phyloP scores from a whole-genome alignment of 2,797 vertebrate species.

The Emys orbicularis region DNA sequence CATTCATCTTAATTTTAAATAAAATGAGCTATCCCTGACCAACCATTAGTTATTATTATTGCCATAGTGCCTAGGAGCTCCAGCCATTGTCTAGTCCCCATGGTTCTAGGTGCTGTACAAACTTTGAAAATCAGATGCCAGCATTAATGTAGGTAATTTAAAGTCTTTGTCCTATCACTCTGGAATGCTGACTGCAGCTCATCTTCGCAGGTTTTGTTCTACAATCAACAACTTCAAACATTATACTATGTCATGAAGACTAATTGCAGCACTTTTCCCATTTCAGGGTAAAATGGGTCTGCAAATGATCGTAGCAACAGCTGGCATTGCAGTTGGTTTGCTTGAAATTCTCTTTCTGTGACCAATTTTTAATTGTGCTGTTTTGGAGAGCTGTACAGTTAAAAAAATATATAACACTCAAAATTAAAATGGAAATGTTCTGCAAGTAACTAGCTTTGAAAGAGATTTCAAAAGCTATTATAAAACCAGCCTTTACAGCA shows the following conservation, averaged over 20 bases:
- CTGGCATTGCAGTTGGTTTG: constrained; percentile 53
- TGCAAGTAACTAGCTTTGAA: neutral
- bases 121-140: constrained; percentile 6
- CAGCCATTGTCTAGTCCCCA: neutral
- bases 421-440: neutral
- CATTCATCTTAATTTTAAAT: neutral
- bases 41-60: neutral
- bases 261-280: constrained; percentile 43
- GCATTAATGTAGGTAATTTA: neutral
- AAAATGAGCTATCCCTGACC: neutral
- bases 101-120: neutral
- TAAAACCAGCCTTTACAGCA: constrained; percentile 1
- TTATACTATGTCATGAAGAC: constrained; percentile 1
- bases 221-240: neutral
- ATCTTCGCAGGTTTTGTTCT: constrained; percentile 5
- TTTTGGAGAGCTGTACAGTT: constrained; percentile 39
- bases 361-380: constrained; percentile 33
- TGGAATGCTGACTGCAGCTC: constrained; percentile 8
- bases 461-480: neutral
- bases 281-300: constrained; percentile 60
- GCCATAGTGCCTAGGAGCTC: neutral
- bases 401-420: neutral
- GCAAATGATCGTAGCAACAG: constrained; percentile 52
- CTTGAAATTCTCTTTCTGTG: constrained; percentile 43
- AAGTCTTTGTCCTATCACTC: constrained; percentile 10